Conservation (phyloP, 2,797 vertebrate species). For the Crenuchus spilurus region DNA sequence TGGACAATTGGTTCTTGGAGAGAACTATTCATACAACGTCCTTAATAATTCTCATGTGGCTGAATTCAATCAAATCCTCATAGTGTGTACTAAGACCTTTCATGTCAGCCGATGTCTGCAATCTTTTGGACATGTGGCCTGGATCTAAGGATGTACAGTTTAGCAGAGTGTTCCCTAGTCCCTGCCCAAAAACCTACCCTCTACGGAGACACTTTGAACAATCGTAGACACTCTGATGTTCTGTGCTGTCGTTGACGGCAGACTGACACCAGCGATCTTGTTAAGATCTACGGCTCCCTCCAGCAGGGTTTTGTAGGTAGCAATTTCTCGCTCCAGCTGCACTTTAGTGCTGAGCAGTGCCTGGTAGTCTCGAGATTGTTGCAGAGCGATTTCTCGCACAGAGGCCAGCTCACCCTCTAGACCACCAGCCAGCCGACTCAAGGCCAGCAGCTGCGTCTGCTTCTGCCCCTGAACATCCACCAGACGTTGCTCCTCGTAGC, state of each 20-base stretch:
- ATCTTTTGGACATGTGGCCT: no score
- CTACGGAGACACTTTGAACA: no score
- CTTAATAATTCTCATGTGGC: no score
- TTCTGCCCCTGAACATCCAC: constrained; percentile 37
- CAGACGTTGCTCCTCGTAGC: constrained; percentile 39
- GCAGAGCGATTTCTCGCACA: constrained; percentile 71
- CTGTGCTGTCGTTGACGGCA: not conserved
- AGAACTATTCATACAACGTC: no score
- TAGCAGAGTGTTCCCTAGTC: no score
- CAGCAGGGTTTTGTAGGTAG: constrained; percentile 78
- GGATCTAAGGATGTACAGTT: no score
- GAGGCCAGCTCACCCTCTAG: constrained; percentile 80
- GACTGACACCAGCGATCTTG: not conserved
- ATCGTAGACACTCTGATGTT: no score
- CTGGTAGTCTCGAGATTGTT: constrained; percentile 79
- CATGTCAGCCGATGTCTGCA: no score
- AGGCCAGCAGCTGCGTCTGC: constrained; percentile 20
- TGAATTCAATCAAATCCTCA: no score
- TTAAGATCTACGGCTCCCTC: constrained; percentile 65
- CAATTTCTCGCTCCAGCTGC: constrained; percentile 80
- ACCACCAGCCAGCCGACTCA: constrained; percentile 66
- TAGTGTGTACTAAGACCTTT: no score
- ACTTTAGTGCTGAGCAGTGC: constrained; percentile 78
- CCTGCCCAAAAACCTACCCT: no score
- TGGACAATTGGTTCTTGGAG: no score